These are phyloP conservation scores for Ochropacha duplaris DNA, from an alignment of 2,888 invertebrate genomes.

Conservation along the genomic window DNA sequence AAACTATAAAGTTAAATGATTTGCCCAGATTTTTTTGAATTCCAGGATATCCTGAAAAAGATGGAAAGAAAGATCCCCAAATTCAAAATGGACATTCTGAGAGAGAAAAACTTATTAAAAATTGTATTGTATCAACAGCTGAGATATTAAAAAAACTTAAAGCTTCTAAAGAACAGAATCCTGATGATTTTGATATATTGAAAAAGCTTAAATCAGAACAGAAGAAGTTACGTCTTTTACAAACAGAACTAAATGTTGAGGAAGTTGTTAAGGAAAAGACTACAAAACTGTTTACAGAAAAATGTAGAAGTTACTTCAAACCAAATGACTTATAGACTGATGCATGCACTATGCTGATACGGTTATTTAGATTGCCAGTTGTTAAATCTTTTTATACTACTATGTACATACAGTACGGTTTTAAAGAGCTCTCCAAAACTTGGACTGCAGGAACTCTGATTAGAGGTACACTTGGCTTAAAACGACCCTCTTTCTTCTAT, in stretches of 20 bases:
- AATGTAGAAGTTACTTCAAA: slow-evolving; percentile 91
- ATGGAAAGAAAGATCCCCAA: slow-evolving; percentile 86
- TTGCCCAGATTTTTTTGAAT: slow-evolving; percentile 91
- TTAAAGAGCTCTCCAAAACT: background rate
- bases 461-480: background rate
- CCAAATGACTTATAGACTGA: slow-evolving; percentile 77
- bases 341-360: no score
- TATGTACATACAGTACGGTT: background rate
- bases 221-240: slow-evolving; percentile 91
- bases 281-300: slow-evolving; percentile 92
- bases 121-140: slow-evolving; percentile 88
- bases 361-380: slow-evolving; percentile 47
- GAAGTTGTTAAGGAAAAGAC: slow-evolving; percentile 94
- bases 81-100: slow-evolving; percentile 87
- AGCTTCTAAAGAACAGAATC: slow-evolving; percentile 83
- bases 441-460: background rate
- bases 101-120: slow-evolving; percentile 89
- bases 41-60: slow-evolving; percentile 88
- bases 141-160: slow-evolving; percentile 87
- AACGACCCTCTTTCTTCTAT: background rate
- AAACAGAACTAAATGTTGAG: slow-evolving; percentile 94
- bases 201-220: slow-evolving; percentile 92
- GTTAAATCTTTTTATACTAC: slow-evolving; percentile 8
- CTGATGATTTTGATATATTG: slow-evolving; percentile 85
- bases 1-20: slow-evolving; percentile 63